A percentile compares a stretch with the other conserved stretches of the same genome.
These are phyloP conservation scores for Periplaneta americana DNA, from an alignment of 1,140 invertebrate genomes.

Conservation along the genomic window DNA sequence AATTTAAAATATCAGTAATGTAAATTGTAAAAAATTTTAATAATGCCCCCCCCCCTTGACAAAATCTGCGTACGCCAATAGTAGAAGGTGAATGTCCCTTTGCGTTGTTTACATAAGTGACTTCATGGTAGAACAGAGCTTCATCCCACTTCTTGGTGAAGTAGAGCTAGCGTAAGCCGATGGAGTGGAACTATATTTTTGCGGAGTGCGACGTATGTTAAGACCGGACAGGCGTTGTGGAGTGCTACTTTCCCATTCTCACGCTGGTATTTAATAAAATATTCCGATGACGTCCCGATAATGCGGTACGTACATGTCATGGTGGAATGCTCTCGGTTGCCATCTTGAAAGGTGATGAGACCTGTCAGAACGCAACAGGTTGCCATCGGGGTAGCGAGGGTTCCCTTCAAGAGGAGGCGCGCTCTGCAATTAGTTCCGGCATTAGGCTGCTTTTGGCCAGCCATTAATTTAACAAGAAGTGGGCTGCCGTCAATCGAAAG, in stretches of 20 bases:
- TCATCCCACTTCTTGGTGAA: too few relatives aligned
- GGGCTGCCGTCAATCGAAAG: background rate
- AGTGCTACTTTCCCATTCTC: background rate
- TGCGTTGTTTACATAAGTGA: too few relatives aligned
- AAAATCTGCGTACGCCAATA: too few relatives aligned
- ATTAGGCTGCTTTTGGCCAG: background rate
- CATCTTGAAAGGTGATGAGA: background rate
- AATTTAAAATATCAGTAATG: too few relatives aligned
- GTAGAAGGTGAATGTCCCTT: too few relatives aligned
- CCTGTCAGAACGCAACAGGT: background rate
- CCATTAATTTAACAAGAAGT: background rate
- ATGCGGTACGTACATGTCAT: background rate
- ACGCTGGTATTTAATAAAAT: background rate
- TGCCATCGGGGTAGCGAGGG: background rate
- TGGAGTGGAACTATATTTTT: too few relatives aligned
- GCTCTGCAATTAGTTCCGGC: background rate
- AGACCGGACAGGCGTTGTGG: background rate
- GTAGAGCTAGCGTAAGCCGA: too few relatives aligned
- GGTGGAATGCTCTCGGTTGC: background rate
- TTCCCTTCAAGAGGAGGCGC: background rate
- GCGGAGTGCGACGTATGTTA: too few relatives aligned
- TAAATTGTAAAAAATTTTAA: too few relatives aligned
- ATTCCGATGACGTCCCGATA: background rate
- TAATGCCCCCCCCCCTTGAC: too few relatives aligned
- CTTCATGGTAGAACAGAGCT: too few relatives aligned